Base-by-base conservation (phyloP, 2,888 invertebrate species). In the Zaprionus obscuricornis region DNA sequence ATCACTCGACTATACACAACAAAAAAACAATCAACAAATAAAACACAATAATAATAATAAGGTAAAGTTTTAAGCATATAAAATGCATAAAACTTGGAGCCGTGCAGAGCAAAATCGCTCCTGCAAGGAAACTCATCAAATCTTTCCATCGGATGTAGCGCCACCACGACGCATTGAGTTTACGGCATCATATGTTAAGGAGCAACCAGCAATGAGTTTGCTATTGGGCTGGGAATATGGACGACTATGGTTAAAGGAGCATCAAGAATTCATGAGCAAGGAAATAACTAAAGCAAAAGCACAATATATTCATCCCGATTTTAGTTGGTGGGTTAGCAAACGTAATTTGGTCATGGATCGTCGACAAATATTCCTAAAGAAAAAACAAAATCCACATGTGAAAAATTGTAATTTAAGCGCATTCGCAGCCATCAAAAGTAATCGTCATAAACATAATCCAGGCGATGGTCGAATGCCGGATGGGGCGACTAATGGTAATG, bases 141-240 rank as follows among this genome's bases (percentile, higher is more conserved):
- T 68, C 14, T 68, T 68, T 18, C 68, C 73, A 0, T 20, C 8
- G 2, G 68, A 68, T 13, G 11, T 6, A 1, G 50, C 47, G 0
- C 26, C 17, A 10, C 36, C 45, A 1, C 51, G 33, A 0, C 40
- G 37, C 0, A 4, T 24, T 11, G 1, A n/a, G 0, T 69, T 69
- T 22, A 7, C 22, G 0, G 33, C 69, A 0, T 49, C 69, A 0
- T 69, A 20, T 4, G 64, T 49, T 2, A 68, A 46, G 0, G 73
- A 62, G 1, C 6, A 17, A 1, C 74, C 69, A 0, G 7, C 63
- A 6, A 69, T 69, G 43, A 20, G 69, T 0, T n/a, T 69, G 6
- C 2, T 69, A 6, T 11, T 69, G 40, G 69, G 73, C 14, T 73
- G 69, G 74, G 69, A 69, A 5, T 69, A 73, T 2, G 69, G 69